phyloP scores from a whole-genome alignment of 2,113 vertebrate genomes.

The Oncorhynchus mykiss region DNA sequence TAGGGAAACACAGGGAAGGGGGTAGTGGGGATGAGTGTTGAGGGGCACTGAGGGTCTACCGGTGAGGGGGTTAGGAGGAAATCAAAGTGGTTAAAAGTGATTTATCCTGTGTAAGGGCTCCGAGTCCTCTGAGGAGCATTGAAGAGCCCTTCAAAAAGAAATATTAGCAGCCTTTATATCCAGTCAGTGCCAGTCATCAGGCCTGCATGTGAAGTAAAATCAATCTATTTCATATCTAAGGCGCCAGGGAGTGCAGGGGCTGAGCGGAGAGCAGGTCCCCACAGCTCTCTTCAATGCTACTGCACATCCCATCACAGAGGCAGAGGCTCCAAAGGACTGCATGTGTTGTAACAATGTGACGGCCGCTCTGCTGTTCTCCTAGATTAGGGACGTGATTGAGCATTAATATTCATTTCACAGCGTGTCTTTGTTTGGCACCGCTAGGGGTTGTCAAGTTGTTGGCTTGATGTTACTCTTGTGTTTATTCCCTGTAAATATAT shows the following conservation, averaged over 20 bases:
- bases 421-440: slow-evolving; percentile 67
- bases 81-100: slow-evolving; percentile 70
- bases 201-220: slow-evolving; percentile 72
- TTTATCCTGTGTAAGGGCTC: slow-evolving; percentile 66
- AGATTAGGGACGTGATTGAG: slow-evolving; percentile 69
- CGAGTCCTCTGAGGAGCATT: slow-evolving; percentile 57
- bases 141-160: slow-evolving; percentile 68
- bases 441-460: slow-evolving; percentile 60
- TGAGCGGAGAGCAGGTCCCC: slow-evolving; percentile 41
- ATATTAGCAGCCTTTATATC: slow-evolving; percentile 68
- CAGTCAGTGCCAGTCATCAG: slow-evolving; percentile 73
- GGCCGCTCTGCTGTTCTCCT: slow-evolving; percentile 65
- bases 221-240: slow-evolving; percentile 74
- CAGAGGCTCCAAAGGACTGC: slow-evolving; percentile 50
- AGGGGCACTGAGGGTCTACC: background rate
- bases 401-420: slow-evolving; percentile 76
- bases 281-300: slow-evolving; percentile 24
- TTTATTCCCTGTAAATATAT: slow-evolving; percentile 42
- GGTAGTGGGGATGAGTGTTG: slow-evolving; percentile 13
- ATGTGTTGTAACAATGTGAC: slow-evolving; percentile 39
- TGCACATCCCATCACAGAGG: slow-evolving; percentile 33
- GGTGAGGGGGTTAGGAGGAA: slow-evolving; percentile 43
- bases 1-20: slow-evolving; percentile 10
- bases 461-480: slow-evolving; percentile 59
- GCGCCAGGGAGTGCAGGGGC: slow-evolving; percentile 43